Evolutionary conservation across 2,113 vertebrate genomes (phyloP).

Genomic region (Pedionomus torquatus): DNA sequence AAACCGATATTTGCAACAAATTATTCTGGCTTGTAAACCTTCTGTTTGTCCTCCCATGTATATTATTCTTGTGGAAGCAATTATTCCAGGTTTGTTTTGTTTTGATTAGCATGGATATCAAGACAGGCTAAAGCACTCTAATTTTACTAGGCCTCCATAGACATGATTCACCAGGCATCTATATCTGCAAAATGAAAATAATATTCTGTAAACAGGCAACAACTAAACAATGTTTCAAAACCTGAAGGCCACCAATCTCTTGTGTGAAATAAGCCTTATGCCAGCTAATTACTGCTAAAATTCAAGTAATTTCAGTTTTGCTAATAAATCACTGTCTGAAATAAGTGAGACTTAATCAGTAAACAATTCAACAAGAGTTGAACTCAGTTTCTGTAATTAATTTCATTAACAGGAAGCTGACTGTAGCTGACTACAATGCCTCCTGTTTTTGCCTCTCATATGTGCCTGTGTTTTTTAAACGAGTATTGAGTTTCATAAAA

Average conservation of each 20-base stretch:
- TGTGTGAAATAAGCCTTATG: not conserved
- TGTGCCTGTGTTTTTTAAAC: not conserved
- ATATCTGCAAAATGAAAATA: slow-evolving; percentile 39
- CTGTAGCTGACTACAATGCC: not conserved
- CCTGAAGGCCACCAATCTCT: not conserved
- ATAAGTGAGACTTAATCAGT: not conserved
- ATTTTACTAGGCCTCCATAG: slow-evolving; percentile 34
- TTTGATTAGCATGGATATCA: slow-evolving; percentile 37
- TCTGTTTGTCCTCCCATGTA: slow-evolving; percentile 1
- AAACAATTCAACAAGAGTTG: not conserved
- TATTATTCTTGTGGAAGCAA: slow-evolving; percentile 24
- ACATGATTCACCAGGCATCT: not conserved
- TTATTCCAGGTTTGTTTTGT: slow-evolving; percentile 42
- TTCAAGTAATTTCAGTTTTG: not conserved
- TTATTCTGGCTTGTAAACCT: not conserved
- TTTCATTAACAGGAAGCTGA: not conserved
- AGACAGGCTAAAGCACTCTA: slow-evolving; percentile 7
- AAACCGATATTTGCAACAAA: not conserved
- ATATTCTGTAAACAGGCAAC: not conserved
- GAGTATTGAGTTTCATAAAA: not conserved
- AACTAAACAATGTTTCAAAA: not conserved
- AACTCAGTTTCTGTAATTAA: not conserved
- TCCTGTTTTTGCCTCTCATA: not conserved
- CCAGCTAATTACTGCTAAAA: not conserved
- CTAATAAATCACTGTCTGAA: not conserved